phyloP scores from a whole-genome alignment of 2,888 invertebrate genomes.

The Sceliomorpha sp. region DNA sequence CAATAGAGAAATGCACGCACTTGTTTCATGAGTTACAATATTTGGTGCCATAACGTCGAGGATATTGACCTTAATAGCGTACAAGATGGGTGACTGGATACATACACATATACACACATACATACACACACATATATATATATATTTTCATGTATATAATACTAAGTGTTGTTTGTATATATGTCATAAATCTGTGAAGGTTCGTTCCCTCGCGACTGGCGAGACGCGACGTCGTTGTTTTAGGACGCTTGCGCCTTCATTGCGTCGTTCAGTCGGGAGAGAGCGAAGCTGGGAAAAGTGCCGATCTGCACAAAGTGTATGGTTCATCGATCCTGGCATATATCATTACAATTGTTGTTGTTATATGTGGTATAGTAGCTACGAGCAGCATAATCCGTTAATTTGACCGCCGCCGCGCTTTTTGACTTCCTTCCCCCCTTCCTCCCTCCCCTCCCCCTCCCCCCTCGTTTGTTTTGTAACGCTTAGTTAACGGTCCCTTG shows the following conservation, averaged over 20 bases:
- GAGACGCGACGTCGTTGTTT: not conserved
- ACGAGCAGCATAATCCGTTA: slow-evolving; percentile 77
- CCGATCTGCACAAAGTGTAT: slow-evolving; percentile 56
- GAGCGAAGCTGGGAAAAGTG: slow-evolving; percentile 40
- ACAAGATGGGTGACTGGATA: slow-evolving; percentile 29
- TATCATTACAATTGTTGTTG: slow-evolving; percentile 68
- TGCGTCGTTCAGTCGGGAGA: slow-evolving; percentile 10
- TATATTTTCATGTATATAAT: slow-evolving; percentile 76
- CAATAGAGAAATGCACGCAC: slow-evolving; percentile 63
- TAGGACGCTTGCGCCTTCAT: not conserved
- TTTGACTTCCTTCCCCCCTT: slow-evolving; percentile 7
- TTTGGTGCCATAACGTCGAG: slow-evolving; percentile 80
- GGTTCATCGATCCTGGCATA: slow-evolving; percentile 28
- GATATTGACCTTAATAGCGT: slow-evolving; percentile 61
- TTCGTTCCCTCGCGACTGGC: slow-evolving; percentile 34
- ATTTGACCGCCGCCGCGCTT: slow-evolving; percentile 56
- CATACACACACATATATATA: slow-evolving; percentile 49
- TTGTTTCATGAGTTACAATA: slow-evolving; percentile 61
- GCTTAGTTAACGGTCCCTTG: no score
- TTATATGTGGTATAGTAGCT: slow-evolving; percentile 73
- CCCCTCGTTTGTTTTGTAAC: not conserved
- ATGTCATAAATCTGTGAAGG: slow-evolving; percentile 70
- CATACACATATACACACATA: slow-evolving; percentile 25
- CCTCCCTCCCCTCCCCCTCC: not conserved
- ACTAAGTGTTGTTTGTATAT: slow-evolving; percentile 79